These are phyloP conservation scores for Scartelaos histophorus DNA, from an alignment of 2,113 vertebrate genomes.

Conservation along the genomic window DNA sequence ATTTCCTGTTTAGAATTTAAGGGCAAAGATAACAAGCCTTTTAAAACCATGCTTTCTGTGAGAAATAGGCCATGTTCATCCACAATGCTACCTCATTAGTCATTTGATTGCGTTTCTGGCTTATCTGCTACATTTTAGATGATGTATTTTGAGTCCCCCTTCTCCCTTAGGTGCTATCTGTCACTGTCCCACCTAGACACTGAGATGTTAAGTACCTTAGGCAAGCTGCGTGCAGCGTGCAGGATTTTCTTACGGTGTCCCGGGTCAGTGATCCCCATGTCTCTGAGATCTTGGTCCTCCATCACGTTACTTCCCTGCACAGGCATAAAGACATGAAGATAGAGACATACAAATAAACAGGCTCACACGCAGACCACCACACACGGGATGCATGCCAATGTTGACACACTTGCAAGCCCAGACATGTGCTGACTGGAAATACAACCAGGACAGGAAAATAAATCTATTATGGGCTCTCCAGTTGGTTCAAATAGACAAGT, in stretches of 20 bases:
- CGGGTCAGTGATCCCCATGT: constrained; percentile 90
- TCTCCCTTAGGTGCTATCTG: constrained; percentile 8
- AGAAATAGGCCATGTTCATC: background rate
- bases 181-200: constrained; percentile 13
- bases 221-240: constrained; percentile 88
- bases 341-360: constrained; percentile 49
- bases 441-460: constrained; percentile 31
- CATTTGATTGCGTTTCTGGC: constrained; percentile 7
- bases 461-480: background rate
- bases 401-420: background rate
- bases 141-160: background rate
- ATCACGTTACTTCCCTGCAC: constrained; percentile 92
- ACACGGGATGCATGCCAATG: constrained; percentile 11
- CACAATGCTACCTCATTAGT: background rate
- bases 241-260: constrained; percentile 94
- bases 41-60: background rate
- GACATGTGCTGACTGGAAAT: constrained; percentile 18
- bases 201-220: constrained; percentile 82
- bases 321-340: constrained; percentile 40
- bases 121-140: constrained; percentile 3
- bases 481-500: background rate
- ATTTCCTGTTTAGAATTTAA: background rate
- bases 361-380: constrained; percentile 44
- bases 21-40: background rate
- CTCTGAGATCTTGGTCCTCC: constrained; percentile 95